A percentile compares a stretch with the other conserved stretches of the same genome.
These are phyloP conservation scores for Ophion ventricosus DNA, from an alignment of 2,888 invertebrate genomes.

Conservation along the genomic window DNA sequence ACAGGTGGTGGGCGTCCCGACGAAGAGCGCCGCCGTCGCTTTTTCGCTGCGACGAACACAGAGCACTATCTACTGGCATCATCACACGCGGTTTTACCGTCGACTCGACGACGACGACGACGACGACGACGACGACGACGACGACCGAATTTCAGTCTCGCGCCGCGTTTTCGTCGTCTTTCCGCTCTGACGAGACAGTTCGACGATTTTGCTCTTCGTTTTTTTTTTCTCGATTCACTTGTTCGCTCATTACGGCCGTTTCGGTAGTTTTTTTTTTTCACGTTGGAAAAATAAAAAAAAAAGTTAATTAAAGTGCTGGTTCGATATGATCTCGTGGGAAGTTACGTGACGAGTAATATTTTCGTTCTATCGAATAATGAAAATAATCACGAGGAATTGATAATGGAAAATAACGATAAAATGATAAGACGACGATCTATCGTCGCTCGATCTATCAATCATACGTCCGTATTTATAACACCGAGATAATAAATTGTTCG, in stretches of 20 bases:
- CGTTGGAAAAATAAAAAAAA: neutral
- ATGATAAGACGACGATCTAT: constrained; percentile 25
- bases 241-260: neutral
- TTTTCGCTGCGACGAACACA: constrained; percentile 71
- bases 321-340: neutral
- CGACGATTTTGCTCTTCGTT: neutral
- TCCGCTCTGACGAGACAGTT: neutral
- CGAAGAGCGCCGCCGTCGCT: constrained; percentile 73
- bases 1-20: constrained; percentile 80
- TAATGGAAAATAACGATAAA: neutral
- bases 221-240: neutral
- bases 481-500: neutral
- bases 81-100: constrained; percentile 67
- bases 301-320: constrained; percentile 3
- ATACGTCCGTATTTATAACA: neutral
- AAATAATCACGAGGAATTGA: neutral
- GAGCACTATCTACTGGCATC: constrained; percentile 62
- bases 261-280: neutral
- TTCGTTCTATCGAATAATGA: neutral
- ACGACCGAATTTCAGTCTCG: constrained; percentile 56
- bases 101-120: constrained; percentile 58
- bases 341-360: constrained; percentile 12
- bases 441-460: neutral
- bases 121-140: constrained; percentile 55
- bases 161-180: constrained; percentile 49